Percentiles rank a stretch among this genome's conserved stretches.
Conservation (phyloP, 1,140 invertebrate genomes). For the Diorhabda sublineata region DNA sequence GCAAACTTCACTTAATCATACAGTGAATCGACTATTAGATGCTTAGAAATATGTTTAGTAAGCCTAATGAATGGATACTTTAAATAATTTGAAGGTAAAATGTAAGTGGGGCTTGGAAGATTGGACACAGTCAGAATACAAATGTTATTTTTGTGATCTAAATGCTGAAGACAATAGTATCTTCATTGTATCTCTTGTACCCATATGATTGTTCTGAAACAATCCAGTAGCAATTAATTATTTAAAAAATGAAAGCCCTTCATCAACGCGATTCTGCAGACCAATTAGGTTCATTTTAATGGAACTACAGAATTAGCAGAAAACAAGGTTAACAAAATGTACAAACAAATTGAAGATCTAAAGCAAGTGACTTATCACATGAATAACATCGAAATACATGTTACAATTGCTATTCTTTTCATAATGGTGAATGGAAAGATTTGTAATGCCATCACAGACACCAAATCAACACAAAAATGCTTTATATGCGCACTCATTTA, state of each 20-base stretch:
- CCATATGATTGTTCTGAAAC: constrained; percentile 12
- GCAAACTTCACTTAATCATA: constrained; percentile 29
- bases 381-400: background rate
- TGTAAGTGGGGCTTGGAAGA: constrained; percentile 19
- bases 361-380: constrained; percentile 6
- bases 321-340: constrained; percentile 10
- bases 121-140: background rate
- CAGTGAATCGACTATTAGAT: constrained; percentile 12
- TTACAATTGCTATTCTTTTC: constrained; percentile 7
- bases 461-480: constrained; percentile 3
- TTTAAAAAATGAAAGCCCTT: background rate
- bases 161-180: background rate
- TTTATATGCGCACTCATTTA: constrained; percentile 15
- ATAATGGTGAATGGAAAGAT: constrained; percentile 21
- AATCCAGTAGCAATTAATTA: background rate
- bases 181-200: constrained; percentile 20
- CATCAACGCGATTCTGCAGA: constrained; percentile 20
- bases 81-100: constrained; percentile 5
- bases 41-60: constrained; percentile 5
- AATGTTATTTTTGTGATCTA: too few species aligned
- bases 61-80: background rate
- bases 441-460: constrained; percentile 12
- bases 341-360: constrained; percentile 8
- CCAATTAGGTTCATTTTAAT: constrained; percentile 4
- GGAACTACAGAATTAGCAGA: constrained; percentile 21